phyloP scores from a whole-genome alignment of 2,113 vertebrate genomes.

The Tretioscincus oriximinensis region DNA sequence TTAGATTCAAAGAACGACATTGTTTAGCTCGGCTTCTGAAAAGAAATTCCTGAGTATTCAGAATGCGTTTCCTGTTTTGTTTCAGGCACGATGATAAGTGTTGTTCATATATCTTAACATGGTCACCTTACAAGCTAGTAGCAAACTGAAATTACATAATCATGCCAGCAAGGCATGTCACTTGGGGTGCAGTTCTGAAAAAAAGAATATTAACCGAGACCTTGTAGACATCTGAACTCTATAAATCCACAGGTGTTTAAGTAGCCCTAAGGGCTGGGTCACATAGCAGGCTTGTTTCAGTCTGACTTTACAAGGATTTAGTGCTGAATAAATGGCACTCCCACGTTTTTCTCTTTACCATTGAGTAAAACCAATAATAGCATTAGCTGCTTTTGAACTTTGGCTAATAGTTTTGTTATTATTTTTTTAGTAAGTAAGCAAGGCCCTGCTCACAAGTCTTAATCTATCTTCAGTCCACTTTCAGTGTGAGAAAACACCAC shows the following conservation, averaged over 20 bases:
- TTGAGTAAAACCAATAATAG: slow-evolving; percentile 74
- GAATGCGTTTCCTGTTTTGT: slow-evolving; percentile 21
- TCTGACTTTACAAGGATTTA: slow-evolving; percentile 78
- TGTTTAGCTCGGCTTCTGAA: slow-evolving; percentile 41
- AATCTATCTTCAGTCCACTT: too few species aligned
- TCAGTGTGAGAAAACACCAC: too few species aligned
- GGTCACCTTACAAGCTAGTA: slow-evolving; percentile 55
- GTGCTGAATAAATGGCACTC: slow-evolving; percentile 73
- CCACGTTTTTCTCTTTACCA: slow-evolving; percentile 70
- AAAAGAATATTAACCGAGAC: slow-evolving; percentile 73
- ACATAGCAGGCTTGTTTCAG: slow-evolving; percentile 72
- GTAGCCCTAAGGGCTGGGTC: slow-evolving; percentile 74
- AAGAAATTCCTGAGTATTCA: slow-evolving; percentile 39
- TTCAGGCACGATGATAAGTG: slow-evolving; percentile 48
- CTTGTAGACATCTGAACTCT: slow-evolving; percentile 75
- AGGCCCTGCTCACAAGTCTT: too few species aligned
- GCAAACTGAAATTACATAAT: slow-evolving; percentile 54
- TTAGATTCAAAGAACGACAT: slow-evolving; percentile 1
- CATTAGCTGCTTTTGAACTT: slow-evolving; percentile 68
- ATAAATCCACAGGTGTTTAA: slow-evolving; percentile 83
- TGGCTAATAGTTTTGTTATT: slow-evolving; percentile 43
- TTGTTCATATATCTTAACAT: slow-evolving; percentile 43
- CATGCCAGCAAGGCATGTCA: slow-evolving; percentile 61
- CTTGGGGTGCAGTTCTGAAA: slow-evolving; percentile 66
- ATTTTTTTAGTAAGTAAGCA: slow-evolving; percentile 13